These are phyloP conservation scores for Archips crataeganus DNA, from an alignment of 2,888 invertebrate species.

Conservation along the genomic window DNA sequence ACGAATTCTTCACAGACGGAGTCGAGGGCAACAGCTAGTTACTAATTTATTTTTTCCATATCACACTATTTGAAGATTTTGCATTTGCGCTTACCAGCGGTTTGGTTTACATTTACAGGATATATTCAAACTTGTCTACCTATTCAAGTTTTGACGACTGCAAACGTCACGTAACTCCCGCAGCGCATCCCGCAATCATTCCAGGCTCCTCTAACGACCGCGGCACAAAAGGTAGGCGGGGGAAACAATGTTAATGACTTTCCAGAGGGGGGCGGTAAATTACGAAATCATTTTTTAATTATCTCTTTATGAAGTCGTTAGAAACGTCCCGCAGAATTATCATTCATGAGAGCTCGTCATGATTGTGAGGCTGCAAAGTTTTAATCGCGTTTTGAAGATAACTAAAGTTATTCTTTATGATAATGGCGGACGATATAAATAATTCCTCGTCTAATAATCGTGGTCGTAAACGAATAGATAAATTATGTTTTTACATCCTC, in stretches of 20 bases:
- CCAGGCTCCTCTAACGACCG: constrained; percentile 27
- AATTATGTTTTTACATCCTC: no score
- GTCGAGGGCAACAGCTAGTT: no score
- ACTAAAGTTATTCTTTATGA: constrained; percentile 12
- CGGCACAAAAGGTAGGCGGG: constrained; percentile 28
- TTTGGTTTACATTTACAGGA: no score
- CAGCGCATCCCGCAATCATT: constrained; percentile 29
- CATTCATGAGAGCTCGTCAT: constrained; percentile 17
- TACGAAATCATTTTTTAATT: constrained; percentile 42
- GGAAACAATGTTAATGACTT: constrained; percentile 36
- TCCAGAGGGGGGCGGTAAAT: constrained; percentile 23
- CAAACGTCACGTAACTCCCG: neutral
- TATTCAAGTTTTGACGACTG: neutral
- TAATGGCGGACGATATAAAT: neutral
- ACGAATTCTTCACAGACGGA: no score
- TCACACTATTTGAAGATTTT: no score
- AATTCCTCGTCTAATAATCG: neutral
- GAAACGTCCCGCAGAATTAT: constrained; percentile 32
- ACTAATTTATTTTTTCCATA: no score
- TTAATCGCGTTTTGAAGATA: constrained; percentile 12
- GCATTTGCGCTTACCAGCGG: no score
- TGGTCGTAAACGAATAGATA: no score
- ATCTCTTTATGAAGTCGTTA: constrained; percentile 40
- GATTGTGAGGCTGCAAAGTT: neutral
- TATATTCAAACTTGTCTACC: neutral